Evolutionary conservation across 2,888 invertebrate genomes (phyloP), one percentile per base, ranked within the genome.

Genomic region (Homarus gammarus): DNA sequence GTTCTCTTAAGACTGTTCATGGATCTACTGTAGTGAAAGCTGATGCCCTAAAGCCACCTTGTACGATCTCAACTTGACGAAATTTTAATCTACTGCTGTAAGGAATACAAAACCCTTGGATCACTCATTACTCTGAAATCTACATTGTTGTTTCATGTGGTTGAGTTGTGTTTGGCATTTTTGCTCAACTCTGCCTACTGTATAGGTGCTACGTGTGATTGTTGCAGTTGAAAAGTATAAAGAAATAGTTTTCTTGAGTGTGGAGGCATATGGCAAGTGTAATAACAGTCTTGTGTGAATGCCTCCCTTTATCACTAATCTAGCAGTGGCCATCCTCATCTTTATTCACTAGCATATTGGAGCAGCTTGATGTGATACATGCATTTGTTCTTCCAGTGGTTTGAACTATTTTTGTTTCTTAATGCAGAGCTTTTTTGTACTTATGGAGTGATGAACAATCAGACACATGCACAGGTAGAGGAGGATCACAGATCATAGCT

Each of bases 281-380:
- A 86, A 31, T 56, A 44, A n/a, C 72, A 73, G 38, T 56, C 40
- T 8, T 22, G 68, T 51, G 40, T 77, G 77, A 77, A 85, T 85
- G 85, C 68, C 64, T 85, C 22, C 68, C 77, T 70, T 44, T 78
- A 85, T 68, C 64, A 68, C 36, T 85, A 33, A 31, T n/a, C 38
- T 77, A 56, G 64, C 72, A 56, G 49, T 86, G 70, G 79, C 79
- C 70, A 79, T 64, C 86, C 79, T 86, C 70, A 86, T 70, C 78
- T 86, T 38, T 75, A 40, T 61, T 56, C 68, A 40, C 68, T 87
- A 81, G 79, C 68, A 27, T 87, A 78, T 85, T 85, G 70, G 81
- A 87, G 81, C 81, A 88, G 87, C 87, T 88, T 88, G 82, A 87
- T 87, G 87, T 87, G 87, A 88, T 88, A 88, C 40, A 73, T 81